These are phyloP conservation scores for Odontesthes bonariensis DNA, from an alignment of 2,113 vertebrate genomes.

Conservation along the genomic window DNA sequence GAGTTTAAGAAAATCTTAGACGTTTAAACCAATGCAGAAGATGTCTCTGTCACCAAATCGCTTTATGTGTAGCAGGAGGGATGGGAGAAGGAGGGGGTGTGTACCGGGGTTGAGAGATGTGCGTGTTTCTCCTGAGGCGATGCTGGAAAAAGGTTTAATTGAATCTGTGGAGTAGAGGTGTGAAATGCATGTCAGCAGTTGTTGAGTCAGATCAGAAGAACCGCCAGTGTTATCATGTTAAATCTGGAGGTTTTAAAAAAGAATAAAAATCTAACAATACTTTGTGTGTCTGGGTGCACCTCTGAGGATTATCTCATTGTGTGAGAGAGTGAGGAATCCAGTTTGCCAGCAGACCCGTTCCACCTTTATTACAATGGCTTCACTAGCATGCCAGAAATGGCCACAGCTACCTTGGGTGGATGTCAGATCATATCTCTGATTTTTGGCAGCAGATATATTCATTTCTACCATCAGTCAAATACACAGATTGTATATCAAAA, in stretches of 20 bases:
- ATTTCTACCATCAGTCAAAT: constrained; percentile 2
- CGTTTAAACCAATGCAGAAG: constrained; percentile 41
- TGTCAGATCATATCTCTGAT: background rate
- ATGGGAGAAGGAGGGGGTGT: constrained; percentile 5
- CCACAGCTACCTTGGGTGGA: background rate
- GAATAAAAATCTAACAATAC: background rate
- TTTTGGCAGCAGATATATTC: background rate
- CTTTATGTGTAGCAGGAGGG: constrained; percentile 39
- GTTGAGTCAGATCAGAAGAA: constrained; percentile 41
- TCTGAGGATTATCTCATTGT: background rate
- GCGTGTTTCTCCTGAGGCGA: constrained; percentile 42
- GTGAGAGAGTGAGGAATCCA: constrained; percentile 13
- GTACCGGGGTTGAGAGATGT: constrained; percentile 4
- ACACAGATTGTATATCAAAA: background rate
- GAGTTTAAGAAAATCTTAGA: constrained; percentile 30
- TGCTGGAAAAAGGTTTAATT: constrained; percentile 62
- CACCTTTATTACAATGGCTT: background rate
- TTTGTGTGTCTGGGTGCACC: background rate
- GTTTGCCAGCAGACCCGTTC: background rate
- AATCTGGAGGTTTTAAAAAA: constrained; percentile 6
- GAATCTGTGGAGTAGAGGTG: constrained; percentile 62
- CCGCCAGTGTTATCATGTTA: constrained; percentile 1
- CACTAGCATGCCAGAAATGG: background rate
- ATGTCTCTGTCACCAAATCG: constrained; percentile 25
- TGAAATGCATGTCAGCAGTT: constrained; percentile 59